Conservation (phyloP, 1,140 invertebrate species). For the Pseudachorutes palmiensis region DNA sequence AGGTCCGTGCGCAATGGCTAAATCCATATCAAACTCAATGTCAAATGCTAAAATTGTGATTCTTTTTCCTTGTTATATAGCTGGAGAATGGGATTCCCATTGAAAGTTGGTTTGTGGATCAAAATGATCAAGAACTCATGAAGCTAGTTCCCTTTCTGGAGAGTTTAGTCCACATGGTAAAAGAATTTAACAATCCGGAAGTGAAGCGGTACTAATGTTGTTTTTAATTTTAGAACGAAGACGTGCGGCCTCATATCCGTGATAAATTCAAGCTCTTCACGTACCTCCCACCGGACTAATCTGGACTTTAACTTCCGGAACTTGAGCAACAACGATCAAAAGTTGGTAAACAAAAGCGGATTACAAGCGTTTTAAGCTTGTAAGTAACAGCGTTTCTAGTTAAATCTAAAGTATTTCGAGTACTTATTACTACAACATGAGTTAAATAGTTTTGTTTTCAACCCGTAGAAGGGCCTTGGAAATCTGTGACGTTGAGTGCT, state of each 20-base stretch:
- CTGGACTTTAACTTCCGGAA: too few species aligned
- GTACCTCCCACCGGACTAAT: constrained; percentile 75
- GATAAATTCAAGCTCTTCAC: constrained; percentile 81
- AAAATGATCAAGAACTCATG: constrained; percentile 79
- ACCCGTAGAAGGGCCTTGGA: too few species aligned
- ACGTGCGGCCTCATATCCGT: constrained; percentile 80
- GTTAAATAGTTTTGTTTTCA: too few species aligned
- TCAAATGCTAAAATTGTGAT: constrained; percentile 18
- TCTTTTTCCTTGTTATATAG: constrained; percentile 51
- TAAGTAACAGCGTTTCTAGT: too few species aligned
- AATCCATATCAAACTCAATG: constrained; percentile 6
- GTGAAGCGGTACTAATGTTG: neutral
- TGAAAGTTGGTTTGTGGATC: constrained; percentile 93
- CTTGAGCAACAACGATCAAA: too few species aligned
- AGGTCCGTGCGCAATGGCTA: constrained; percentile 49
- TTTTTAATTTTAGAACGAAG: constrained; percentile 65
- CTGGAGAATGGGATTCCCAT: constrained; percentile 95
- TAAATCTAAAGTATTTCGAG: too few species aligned
- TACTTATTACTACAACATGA: too few species aligned
- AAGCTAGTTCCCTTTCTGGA: constrained; percentile 91
- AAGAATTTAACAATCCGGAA: constrained; percentile 27
- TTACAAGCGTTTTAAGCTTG: too few species aligned
- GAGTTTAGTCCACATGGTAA: constrained; percentile 65
- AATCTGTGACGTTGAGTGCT: too few species aligned
- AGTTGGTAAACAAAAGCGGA: too few species aligned